phyloP scores from a whole-genome alignment of 2,888 invertebrate species.

The Drosophila limbata region DNA sequence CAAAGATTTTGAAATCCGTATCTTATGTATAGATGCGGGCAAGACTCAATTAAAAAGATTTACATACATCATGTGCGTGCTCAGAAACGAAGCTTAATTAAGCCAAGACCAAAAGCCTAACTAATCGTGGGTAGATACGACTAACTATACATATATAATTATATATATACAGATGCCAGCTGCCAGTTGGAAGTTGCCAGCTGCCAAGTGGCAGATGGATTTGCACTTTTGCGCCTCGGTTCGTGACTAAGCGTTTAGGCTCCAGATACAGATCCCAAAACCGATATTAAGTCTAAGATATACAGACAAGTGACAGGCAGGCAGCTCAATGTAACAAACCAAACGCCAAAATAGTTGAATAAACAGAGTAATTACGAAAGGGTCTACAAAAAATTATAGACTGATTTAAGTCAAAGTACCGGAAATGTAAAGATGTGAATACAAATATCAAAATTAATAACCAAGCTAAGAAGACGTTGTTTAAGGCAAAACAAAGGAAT shows the following conservation, averaged over 20 bases:
- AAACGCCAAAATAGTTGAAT: constrained; percentile 58
- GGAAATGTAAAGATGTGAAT: constrained; percentile 62
- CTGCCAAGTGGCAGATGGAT: constrained; percentile 55
- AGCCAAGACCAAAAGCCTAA: constrained; percentile 37
- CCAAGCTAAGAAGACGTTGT: constrained; percentile 19
- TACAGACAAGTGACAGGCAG: constrained; percentile 41
- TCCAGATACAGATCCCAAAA: constrained; percentile 15
- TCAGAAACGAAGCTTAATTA: constrained; percentile 50
- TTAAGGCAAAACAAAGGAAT: constrained; percentile 61
- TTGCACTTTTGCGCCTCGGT: constrained; percentile 47
- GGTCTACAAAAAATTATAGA: not conserved
- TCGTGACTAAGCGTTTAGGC: constrained; percentile 75
- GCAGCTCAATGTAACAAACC: constrained; percentile 50
- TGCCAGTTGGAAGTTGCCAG: constrained; percentile 18
- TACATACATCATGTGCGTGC: constrained; percentile 53
- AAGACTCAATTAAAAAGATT: constrained; percentile 53
- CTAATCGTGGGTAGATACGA: constrained; percentile 44
- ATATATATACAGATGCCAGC: constrained; percentile 1
- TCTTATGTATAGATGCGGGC: constrained; percentile 7
- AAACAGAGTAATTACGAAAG: constrained; percentile 41
- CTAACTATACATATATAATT: constrained; percentile 1
- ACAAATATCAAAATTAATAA: constrained; percentile 41
- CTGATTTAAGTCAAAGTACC: constrained; percentile 28
- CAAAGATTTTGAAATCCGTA: constrained; percentile 38
- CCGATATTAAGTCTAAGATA: constrained; percentile 7